These are phyloP conservation scores for Henricia sp. DNA, from an alignment of 53 echinoderm and acorn worm species.

Conservation along the genomic window DNA sequence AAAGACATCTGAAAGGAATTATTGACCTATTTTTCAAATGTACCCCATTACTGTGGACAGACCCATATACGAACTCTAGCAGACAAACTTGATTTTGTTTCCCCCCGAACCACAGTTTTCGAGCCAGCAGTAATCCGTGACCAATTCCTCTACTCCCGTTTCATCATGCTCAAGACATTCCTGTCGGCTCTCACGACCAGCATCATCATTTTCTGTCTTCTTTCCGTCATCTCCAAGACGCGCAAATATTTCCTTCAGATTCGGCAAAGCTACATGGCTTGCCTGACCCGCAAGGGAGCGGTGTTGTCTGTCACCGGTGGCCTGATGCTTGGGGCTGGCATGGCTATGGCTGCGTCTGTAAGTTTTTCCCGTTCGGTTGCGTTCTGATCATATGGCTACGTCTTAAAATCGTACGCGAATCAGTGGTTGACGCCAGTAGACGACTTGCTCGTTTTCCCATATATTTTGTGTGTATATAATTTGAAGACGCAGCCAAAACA, in stretches of 20 bases:
- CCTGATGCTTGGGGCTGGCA: constrained; percentile 79
- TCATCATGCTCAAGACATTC: constrained; percentile 96
- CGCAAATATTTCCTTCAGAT: constrained; percentile 64
- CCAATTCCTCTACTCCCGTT: constrained; percentile 82
- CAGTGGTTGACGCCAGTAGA: too few species aligned
- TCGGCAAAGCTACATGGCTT: constrained; percentile 52
- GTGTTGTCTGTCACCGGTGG: constrained; percentile 70
- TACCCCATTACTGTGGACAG: too few species aligned
- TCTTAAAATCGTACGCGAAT: too few species aligned
- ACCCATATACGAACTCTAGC: too few species aligned
- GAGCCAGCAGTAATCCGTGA: constrained; percentile 85
- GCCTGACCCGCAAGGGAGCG: constrained; percentile 75
- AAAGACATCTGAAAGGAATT: too few species aligned
- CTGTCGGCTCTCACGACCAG: constrained; percentile 81
- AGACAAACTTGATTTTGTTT: too few species aligned
- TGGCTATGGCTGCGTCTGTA: constrained; percentile 92
- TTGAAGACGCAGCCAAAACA: too few species aligned
- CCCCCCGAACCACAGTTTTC: constrained; percentile 89
- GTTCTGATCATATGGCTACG: too few species aligned
- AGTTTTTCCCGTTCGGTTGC: constrained; percentile 50
- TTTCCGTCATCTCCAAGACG: constrained; percentile 76
- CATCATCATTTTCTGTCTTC: constrained; percentile 73
- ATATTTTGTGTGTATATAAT: too few species aligned
- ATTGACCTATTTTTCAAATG: too few species aligned
- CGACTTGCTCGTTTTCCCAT: too few species aligned